Conservation (phyloP, 2,888 invertebrate species). For the Mactromeris polynyma region DNA sequence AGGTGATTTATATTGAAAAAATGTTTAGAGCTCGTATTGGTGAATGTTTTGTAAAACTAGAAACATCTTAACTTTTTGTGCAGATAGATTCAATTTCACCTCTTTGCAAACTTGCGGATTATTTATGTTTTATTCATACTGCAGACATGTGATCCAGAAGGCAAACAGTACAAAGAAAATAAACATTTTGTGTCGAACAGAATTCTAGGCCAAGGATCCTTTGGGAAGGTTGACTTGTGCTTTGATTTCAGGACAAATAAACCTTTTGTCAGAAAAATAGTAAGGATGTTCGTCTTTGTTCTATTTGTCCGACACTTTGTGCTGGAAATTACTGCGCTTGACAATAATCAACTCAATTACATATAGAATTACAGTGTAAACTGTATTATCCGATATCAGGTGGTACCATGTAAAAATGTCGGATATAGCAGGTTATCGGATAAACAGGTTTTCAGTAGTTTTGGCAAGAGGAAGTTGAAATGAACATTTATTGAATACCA, state of each 20-base stretch:
- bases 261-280: slow-evolving; percentile 40
- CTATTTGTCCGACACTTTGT: background rate
- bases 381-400: no score
- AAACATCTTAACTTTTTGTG: no score
- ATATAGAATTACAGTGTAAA: background rate
- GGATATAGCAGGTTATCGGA: no score
- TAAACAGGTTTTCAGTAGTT: no score
- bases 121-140: background rate
- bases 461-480: no score
- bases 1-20: no score
- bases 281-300: background rate
- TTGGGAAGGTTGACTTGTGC: slow-evolving; percentile 34
- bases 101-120: no score
- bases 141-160: slow-evolving; percentile 30
- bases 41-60: no score
- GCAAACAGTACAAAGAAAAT: background rate
- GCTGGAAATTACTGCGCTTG: background rate
- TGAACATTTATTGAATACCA: no score
- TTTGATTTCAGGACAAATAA: slow-evolving; percentile 28
- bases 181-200: slow-evolving; percentile 18
- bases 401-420: no score
- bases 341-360: background rate
- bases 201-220: slow-evolving; percentile 35
- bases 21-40: no score
- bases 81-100: no score